Evolutionary conservation across 2,113 vertebrate genomes (phyloP), one percentile per base, ranked within the genome.

Genomic region (Panurus biarmicus): DNA sequence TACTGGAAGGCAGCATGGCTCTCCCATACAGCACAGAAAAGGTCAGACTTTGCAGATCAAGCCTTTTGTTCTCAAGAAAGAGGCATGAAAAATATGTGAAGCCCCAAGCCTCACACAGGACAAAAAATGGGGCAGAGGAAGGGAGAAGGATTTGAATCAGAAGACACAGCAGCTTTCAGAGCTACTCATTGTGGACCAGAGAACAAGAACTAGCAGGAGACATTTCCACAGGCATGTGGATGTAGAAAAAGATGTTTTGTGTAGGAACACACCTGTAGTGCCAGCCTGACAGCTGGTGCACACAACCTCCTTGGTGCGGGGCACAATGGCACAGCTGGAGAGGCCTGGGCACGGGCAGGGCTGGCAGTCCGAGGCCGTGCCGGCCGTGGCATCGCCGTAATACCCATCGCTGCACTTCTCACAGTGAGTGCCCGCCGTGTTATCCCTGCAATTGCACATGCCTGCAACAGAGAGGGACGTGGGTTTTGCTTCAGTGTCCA

Each of bases 211-310:
- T 31, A 20, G 33, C 23, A 51, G 65, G 9, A 86, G 28, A 67
- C 38, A 38, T 5, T 75, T 66, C 58, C n/a, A 57, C 25, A 76
- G 51, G 31, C 24, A 36, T 0, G 0, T 2, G 10, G 22, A 29
- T 25, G 16, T 7, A 70, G 15, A 29, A 44, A 8, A 24, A 26
- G 14, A 36, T 36, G 31, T 38, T 77, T 15, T 2, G 3, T 14
- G 19, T 5, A 71, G 8, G 16, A 81, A 76, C 97, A 82, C 88
- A 99, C 99, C 99, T 85, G 99, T 99, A 77, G 99, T 99, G 40
- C 99, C 99, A 6, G 97, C 29, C 1, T 99, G 99, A 77, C 99
- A 99, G 97, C 98, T 99, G 95, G 99, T 99, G 94, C 99, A 99
- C 58, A 99, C 99, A 80, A 99, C 98, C 97, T 99, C 99, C 94